phyloP scores from a whole-genome alignment of 2,797 vertebrate species.

The Mus caroli region DNA sequence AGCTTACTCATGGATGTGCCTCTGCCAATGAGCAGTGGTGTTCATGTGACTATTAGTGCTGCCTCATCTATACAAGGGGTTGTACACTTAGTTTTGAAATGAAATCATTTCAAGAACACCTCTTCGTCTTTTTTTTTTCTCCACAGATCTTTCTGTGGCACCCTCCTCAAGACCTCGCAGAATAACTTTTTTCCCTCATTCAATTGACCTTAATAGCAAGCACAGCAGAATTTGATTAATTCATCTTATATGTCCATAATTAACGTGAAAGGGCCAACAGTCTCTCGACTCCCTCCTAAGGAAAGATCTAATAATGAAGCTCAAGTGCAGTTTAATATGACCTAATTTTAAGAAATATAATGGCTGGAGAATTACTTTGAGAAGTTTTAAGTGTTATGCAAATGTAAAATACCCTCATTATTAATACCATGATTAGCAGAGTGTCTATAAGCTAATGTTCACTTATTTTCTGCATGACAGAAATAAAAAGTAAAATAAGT shows the following conservation, averaged over 20 bases:
- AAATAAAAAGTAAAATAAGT: conserved; percentile 64
- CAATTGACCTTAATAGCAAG: conserved; percentile 71
- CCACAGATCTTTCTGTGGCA: conserved; percentile 9
- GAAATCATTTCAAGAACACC: conserved; percentile 54
- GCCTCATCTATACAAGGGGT: conserved; percentile 2
- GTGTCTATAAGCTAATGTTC: conserved; percentile 74
- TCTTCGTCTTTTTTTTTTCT: background rate
- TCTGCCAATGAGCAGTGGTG: background rate
- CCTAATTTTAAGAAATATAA: conserved; percentile 82
- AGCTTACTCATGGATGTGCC: background rate
- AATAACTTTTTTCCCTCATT: background rate
- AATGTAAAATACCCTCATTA: conserved; percentile 77
- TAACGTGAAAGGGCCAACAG: conserved; percentile 79
- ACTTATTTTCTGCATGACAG: conserved; percentile 74
- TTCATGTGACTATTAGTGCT: background rate
- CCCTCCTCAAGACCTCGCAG: conserved; percentile 69
- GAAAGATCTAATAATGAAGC: conserved; percentile 81
- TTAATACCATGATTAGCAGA: conserved; percentile 68
- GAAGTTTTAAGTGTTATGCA: conserved; percentile 81
- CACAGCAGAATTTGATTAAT: conserved; percentile 80
- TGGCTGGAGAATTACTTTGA: conserved; percentile 81
- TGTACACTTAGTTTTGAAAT: conserved; percentile 56
- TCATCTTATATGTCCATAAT: conserved; percentile 82
- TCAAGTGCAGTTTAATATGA: conserved; percentile 82
- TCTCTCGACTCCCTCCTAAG: conserved; percentile 74